phyloP scores from a whole-genome alignment of 2,797 vertebrate genomes.

The Anas bahamensis region DNA sequence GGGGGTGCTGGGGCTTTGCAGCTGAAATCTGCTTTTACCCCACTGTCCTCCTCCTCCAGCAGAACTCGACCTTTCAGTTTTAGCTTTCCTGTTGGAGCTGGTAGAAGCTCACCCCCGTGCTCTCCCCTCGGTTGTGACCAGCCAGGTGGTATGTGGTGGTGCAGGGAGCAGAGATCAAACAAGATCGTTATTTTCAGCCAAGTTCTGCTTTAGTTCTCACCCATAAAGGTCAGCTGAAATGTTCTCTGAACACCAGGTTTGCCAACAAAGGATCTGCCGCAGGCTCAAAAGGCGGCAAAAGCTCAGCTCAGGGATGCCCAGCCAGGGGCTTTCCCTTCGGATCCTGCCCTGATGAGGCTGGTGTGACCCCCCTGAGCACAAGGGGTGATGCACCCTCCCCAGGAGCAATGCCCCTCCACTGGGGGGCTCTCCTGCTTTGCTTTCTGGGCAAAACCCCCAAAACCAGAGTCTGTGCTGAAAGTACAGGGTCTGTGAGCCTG shows the following conservation, averaged over 20 bases:
- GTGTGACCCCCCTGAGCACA: fast-evolving
- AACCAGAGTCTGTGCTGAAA: too few relatives aligned
- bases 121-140: not conserved
- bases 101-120: not conserved
- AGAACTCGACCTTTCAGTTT: not conserved
- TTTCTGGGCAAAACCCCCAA: not conserved
- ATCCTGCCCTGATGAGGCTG: not conserved
- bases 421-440: too few relatives aligned
- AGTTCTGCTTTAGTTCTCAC: not conserved
- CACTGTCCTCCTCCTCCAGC: not conserved
- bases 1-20: not conserved
- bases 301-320: not conserved
- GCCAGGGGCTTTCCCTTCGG: too few relatives aligned
- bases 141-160: too few relatives aligned
- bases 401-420: not conserved
- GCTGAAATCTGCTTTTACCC: too few relatives aligned
- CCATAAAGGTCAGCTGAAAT: not conserved
- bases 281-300: not conserved
- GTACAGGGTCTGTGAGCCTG: not conserved
- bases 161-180: not conserved
- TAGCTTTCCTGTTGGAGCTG: not conserved
- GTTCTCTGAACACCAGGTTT: not conserved
- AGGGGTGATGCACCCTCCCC: not conserved
- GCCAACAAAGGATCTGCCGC: not conserved
- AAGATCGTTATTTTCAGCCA: not conserved